Percentiles rank a stretch among this genome's conserved stretches.
Conservation (phyloP, 1,140 invertebrate genomes). For the Formica selysi region DNA sequence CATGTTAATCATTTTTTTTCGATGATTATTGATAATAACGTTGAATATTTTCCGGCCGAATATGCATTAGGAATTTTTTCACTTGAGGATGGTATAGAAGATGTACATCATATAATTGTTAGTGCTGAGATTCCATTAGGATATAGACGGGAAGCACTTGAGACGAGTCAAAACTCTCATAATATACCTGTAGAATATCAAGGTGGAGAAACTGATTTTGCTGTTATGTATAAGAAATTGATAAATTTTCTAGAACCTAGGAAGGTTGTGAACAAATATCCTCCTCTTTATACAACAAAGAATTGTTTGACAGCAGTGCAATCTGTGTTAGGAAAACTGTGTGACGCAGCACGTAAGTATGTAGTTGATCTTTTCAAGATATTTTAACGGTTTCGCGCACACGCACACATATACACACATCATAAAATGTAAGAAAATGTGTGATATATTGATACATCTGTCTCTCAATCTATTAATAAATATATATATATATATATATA, state of each 20-base stretch:
- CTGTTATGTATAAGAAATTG: conserved; percentile 43
- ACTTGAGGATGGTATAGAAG: conserved; percentile 85
- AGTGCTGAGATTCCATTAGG: conserved; percentile 86
- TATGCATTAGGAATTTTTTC: conserved; percentile 84
- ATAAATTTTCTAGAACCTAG: conserved; percentile 22
- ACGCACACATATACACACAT: not conserved
- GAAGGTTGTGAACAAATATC: conserved; percentile 29
- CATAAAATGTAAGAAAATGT: not conserved
- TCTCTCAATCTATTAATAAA: too few relatives aligned
- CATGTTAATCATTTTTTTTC: conserved; percentile 84
- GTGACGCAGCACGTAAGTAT: conserved; percentile 14
- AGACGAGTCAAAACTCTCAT: conserved; percentile 85
- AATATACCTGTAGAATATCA: conserved; percentile 83
- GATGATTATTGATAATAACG: conserved; percentile 65
- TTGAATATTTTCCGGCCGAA: conserved; percentile 81
- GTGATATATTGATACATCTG: not conserved
- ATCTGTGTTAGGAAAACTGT: conserved; percentile 54
- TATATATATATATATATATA: too few relatives aligned
- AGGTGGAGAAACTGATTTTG: conserved; percentile 73
- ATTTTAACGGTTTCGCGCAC: not conserved
- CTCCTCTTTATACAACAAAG: conserved; percentile 54
- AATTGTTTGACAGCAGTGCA: not conserved
- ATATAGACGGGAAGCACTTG: conserved; percentile 85
- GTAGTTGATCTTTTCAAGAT: conserved; percentile 20
- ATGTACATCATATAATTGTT: conserved; percentile 86